Evolutionary conservation across 2,797 vertebrate species (phyloP).

Genomic region (Xenops minutus): DNA sequence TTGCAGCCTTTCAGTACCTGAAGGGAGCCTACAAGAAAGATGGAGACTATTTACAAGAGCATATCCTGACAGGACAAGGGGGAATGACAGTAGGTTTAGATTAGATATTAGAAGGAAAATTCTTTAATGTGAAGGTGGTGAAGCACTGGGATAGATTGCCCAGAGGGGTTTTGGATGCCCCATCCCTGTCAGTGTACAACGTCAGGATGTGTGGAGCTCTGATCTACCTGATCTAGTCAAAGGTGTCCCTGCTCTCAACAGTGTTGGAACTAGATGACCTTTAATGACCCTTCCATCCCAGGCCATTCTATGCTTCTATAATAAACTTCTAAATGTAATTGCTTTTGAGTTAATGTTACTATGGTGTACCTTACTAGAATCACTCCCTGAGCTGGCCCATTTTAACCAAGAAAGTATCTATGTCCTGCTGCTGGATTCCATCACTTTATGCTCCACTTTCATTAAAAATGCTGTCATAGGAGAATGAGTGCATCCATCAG

Average conservation of each 20-base stretch:
- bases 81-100: neutral
- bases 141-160: neutral
- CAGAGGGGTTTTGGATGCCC: neutral
- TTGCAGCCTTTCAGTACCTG: neutral
- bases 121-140: neutral
- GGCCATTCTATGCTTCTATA: neutral
- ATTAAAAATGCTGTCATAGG: neutral
- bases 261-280: neutral
- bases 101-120: neutral
- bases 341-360: neutral
- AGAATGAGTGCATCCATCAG: neutral
- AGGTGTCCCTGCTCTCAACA: neutral
- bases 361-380: neutral
- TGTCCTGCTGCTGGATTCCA: neutral
- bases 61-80: neutral
- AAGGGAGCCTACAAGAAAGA: neutral
- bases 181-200: neutral
- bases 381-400: neutral
- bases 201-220: neutral
- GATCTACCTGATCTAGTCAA: neutral
- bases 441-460: neutral
- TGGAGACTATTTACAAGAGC: neutral
- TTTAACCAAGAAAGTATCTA: neutral
- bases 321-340: neutral
- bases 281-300: neutral